Conservation (phyloP, 2,797 vertebrate species). For the Lemur catta region DNA sequence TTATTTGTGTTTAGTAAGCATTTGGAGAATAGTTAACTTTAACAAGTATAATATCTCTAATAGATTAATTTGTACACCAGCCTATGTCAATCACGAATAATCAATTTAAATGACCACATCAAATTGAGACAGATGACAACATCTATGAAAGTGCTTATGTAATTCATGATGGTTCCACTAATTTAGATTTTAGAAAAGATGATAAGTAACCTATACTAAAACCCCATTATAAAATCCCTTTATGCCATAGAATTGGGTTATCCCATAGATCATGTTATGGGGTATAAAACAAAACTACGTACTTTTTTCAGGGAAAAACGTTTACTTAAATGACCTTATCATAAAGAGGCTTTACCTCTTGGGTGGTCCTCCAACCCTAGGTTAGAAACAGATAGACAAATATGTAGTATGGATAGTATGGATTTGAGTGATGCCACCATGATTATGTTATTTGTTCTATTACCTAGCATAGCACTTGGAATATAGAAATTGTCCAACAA, state of each 20-base stretch:
- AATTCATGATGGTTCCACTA: neutral
- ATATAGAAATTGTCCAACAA: neutral
- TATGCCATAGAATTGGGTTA: neutral
- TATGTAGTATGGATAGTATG: neutral
- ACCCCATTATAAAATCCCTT: neutral
- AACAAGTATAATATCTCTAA: neutral
- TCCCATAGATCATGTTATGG: neutral
- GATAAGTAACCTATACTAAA: neutral
- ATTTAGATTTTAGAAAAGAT: neutral
- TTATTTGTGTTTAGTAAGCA: neutral
- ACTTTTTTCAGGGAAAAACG: neutral
- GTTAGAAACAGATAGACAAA: neutral
- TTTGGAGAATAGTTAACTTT: slow-evolving; percentile 26
- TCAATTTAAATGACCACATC: neutral
- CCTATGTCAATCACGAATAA: neutral
- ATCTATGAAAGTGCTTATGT: neutral
- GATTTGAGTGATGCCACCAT: neutral
- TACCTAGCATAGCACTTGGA: neutral
- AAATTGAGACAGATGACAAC: neutral
- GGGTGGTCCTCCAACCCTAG: neutral
- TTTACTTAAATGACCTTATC: neutral
- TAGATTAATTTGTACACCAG: neutral
- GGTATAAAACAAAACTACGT: neutral
- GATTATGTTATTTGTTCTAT: neutral
- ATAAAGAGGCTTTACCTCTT: neutral